Base-by-base conservation (phyloP, 1,140 invertebrate genomes). In the Bombus vancouverensis region DNA sequence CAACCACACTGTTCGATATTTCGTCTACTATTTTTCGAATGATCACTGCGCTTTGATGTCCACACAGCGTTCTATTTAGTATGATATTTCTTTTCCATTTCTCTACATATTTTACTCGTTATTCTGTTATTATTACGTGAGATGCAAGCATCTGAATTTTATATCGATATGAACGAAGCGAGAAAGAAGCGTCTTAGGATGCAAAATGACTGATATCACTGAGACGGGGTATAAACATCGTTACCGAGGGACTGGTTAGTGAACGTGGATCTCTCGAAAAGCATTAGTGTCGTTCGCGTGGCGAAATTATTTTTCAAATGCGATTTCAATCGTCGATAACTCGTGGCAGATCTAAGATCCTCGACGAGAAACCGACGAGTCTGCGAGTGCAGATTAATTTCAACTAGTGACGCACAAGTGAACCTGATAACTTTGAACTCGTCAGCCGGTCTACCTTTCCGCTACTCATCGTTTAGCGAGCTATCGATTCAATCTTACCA, bases 181-280 rank as follows among this genome's bases (percentile, higher is more conserved):
- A 62, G 77, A n/a, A n/a, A 28, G 15, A 73, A 65, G 42, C 53
- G 34, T 34, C 42, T 72, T 44, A 57, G n/a, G 39, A 47, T 32
- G 32, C 13, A 10, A 22, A 44, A 78, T 78, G 76, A 78, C 59
- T 78, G 75, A 57, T 73, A n/a, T 73, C 42, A 9, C 75, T 57
- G 62, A 28, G 32, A 83, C 81, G 53, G 53, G 66, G 39, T 68
- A 32, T 37, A 47, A 59, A 76, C 57, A 37, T 78, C n/a, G 66
- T 85, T 57, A 44, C 32, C 77, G 76, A 59, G 68, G 68, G 25
- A 42, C 77, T 80, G 76, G 76, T 85, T 85, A 85, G 76, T 44
- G 81, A 83, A 83, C 62, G 81, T 84, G 77, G 68, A 73, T 80
- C 25, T 73, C 25, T 65, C 18, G 77, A 39, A 62, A 80, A 71